Conservation (phyloP, 2,113 vertebrate genomes). For the Gallinago paraguaiae region DNA sequence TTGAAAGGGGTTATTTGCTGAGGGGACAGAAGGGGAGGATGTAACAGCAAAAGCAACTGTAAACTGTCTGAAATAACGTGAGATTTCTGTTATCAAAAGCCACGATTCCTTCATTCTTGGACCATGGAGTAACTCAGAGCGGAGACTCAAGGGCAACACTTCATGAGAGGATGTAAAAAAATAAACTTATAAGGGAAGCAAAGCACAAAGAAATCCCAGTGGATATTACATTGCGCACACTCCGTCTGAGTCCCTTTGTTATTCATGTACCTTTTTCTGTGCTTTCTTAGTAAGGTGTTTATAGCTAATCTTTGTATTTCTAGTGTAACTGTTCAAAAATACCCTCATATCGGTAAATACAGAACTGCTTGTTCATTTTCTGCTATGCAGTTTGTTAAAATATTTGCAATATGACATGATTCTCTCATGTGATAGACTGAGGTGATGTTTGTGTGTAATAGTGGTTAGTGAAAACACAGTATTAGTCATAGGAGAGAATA, state of each 20-base stretch:
- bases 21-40: background rate
- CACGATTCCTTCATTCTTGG: background rate
- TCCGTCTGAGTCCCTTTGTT: background rate
- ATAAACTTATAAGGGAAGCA: background rate
- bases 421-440: constrained; percentile 70
- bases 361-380: constrained; percentile 57
- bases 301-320: background rate
- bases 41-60: background rate
- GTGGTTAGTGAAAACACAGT: constrained; percentile 62
- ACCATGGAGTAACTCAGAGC: background rate
- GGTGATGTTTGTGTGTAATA: constrained; percentile 57
- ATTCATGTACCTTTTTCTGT: background rate
- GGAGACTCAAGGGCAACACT: background rate
- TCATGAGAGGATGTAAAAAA: background rate
- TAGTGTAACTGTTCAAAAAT: background rate
- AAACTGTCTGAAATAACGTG: background rate
- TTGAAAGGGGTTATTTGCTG: background rate
- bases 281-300: background rate
- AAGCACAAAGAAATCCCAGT: background rate
- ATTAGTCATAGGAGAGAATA: constrained; percentile 70
- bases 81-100: background rate
- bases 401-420: constrained; percentile 63
- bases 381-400: constrained; percentile 16
- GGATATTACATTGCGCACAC: background rate
- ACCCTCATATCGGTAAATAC: background rate